A percentile compares a stretch with the other conserved stretches of the same genome.
phyloP scores from a whole-genome alignment of 2,113 vertebrate species.

The Epinephelus cyanopodus region DNA sequence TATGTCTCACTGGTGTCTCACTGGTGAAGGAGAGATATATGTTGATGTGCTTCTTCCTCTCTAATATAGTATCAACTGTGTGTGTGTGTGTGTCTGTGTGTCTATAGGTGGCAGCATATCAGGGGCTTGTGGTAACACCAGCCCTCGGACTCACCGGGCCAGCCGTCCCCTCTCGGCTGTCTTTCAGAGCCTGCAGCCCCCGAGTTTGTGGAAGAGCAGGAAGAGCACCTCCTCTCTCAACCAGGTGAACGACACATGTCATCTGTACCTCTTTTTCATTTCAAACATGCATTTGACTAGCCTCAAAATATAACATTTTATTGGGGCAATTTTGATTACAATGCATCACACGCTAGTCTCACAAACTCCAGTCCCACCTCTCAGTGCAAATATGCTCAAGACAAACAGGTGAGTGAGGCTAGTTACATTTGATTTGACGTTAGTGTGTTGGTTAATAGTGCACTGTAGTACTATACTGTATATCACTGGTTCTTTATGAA shows the following conservation, averaged over 20 bases:
- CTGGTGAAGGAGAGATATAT: not conserved
- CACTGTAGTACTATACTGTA: not conserved
- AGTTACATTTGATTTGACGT: too few relatives aligned
- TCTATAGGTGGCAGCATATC: conserved; percentile 76
- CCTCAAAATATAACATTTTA: not conserved
- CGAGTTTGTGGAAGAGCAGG: conserved; percentile 92
- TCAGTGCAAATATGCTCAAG: not conserved
- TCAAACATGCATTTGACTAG: not conserved
- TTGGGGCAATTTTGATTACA: not conserved
- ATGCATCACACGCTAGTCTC: not conserved
- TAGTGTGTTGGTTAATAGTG: not conserved
- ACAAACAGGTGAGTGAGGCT: not conserved
- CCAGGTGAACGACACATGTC: conserved; percentile 83
- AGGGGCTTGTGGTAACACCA: conserved; percentile 72
- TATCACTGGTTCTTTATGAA: not conserved
- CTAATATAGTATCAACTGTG: not conserved
- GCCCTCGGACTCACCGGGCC: conserved; percentile 86
- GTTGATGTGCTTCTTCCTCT: not conserved
- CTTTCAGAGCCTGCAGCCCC: conserved; percentile 93
- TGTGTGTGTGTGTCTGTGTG: conserved; percentile 17
- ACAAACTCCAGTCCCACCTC: not conserved
- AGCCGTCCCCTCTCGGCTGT: conserved; percentile 93
- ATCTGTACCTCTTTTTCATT: not conserved
- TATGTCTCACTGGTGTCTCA: not conserved
- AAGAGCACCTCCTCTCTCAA: conserved; percentile 90